Percentiles rank a stretch among this genome's conserved stretches.
Conservation (phyloP, 2,113 vertebrate species). For the Cyprichromis sp. region DNA sequence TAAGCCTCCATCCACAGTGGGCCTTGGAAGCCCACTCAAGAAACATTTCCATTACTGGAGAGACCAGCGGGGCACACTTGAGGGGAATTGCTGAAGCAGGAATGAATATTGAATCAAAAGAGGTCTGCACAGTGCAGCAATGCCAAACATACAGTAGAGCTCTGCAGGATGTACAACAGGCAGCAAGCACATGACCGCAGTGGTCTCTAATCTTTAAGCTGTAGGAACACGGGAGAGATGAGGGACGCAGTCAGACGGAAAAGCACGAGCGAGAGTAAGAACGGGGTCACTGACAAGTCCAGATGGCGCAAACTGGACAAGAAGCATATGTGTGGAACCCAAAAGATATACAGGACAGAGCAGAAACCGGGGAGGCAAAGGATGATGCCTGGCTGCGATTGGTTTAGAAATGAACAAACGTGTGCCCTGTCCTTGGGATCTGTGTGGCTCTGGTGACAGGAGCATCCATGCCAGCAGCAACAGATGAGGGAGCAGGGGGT, state of each 20-base stretch:
- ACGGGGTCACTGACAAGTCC: neutral
- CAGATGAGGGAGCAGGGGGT: slow-evolving; percentile 11
- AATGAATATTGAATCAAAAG: slow-evolving; percentile 17
- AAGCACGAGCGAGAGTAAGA: neutral
- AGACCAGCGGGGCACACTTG: neutral
- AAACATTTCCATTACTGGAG: slow-evolving; percentile 6
- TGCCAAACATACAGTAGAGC: neutral
- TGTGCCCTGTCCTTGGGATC: slow-evolving; percentile 1
- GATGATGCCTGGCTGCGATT: neutral
- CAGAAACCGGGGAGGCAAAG: neutral
- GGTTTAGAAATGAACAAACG: slow-evolving; percentile 19
- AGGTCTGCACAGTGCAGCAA: neutral
- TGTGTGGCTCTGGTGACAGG: neutral
- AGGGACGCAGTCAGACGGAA: neutral
- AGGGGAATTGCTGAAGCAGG: neutral
- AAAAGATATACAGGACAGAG: neutral
- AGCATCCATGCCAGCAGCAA: neutral
- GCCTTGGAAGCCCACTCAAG: slow-evolving; percentile 1
- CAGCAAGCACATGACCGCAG: neutral
- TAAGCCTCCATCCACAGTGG: neutral
- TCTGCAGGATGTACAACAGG: neutral
- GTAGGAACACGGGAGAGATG: neutral
- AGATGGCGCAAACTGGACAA: neutral
- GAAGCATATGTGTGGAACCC: neutral
- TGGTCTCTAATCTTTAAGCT: slow-evolving; percentile 1